Evolutionary conservation across 2,888 invertebrate genomes (phyloP).

Genomic region (Cantharis lateralis): DNA sequence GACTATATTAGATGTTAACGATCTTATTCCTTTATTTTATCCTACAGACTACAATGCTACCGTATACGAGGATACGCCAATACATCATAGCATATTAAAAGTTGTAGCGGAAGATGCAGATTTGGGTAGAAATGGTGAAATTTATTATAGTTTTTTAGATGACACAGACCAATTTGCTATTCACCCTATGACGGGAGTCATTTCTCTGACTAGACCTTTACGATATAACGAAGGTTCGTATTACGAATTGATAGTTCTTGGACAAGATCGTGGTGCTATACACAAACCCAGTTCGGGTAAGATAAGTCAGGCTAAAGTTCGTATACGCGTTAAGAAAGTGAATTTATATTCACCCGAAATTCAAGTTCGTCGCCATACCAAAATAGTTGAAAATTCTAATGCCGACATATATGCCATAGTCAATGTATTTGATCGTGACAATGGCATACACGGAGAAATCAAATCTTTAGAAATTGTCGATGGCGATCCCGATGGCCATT

Average conservation of each 20-base stretch:
- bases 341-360: constrained; percentile 89
- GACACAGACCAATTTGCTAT: constrained; percentile 86
- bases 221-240: constrained; percentile 70
- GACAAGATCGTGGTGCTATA: constrained; percentile 80
- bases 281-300: constrained; percentile 59
- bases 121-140: constrained; percentile 92
- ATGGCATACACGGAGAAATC: constrained; percentile 84
- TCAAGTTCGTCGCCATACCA: constrained; percentile 76
- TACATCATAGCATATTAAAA: constrained; percentile 79
- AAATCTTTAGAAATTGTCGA: constrained; percentile 81
- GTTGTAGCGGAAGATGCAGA: constrained; percentile 95
- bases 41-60: constrained; percentile 84
- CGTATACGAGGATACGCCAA: constrained; percentile 86
- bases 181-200: constrained; percentile 89
- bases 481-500: constrained; percentile 89
- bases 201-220: constrained; percentile 80
- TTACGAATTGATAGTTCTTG: constrained; percentile 79
- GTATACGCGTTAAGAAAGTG: constrained; percentile 77
- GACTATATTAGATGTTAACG: constrained; percentile 82
- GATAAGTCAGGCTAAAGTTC: constrained; percentile 78
- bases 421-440: constrained; percentile 80
- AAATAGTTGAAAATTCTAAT: constrained; percentile 79
- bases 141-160: constrained; percentile 90
- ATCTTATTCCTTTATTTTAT: constrained; percentile 92
- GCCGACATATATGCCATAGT: constrained; percentile 90